Base-by-base conservation (phyloP, 2,888 invertebrate genomes). In the Drosophila neoperkinsi region DNA sequence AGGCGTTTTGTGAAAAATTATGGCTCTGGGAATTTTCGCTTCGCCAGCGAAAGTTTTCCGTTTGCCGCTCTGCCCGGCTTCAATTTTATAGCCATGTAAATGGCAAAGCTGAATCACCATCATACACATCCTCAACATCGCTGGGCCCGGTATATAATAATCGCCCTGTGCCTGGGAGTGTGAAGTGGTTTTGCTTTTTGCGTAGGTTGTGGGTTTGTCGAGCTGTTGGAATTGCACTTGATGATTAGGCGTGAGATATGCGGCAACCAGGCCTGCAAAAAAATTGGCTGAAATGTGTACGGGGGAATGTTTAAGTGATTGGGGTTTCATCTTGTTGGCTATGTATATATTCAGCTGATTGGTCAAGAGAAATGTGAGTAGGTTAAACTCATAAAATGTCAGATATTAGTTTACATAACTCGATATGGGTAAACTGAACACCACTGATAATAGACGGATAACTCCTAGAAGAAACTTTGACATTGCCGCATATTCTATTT, bases 1-100 rank as follows among this genome's bases (percentile, higher is more conserved):
- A 75, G 84, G 81, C 78, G 82, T 79, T 78, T 78, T 53, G 69
- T 67, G 79, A 79, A 80, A 87, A 82, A 85, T 85, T 81, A 87
- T 85, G 84, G 84, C 84, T 81, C 65, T 84, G 84, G 84, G 84
- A 87, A 84, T 82, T 71, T 82, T 74, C 66, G 74, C 73, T 64
- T 60, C 38, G 70, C 56, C 71, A 84, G 83, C 81, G 83, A 84
- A 84, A 85, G 86, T 84, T 79, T 77, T 41, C 56, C 61, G 64
- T 34, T 55, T 31, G 18, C 16, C 55, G 13, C 21, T 25, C 46
- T 21, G 64, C 36, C 57, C 57, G 74, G 71, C 82, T 71, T 75
- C 71, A 82, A 82, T 79, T 85, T 85, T 83, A 85, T 85, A 82
- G 61, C 71, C 83, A 82, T 82, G 85, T 83, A 85, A 85, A 82